These are phyloP conservation scores for Rhinoraja longicauda DNA, from an alignment of 2,797 vertebrate species.

Conservation along the genomic window DNA sequence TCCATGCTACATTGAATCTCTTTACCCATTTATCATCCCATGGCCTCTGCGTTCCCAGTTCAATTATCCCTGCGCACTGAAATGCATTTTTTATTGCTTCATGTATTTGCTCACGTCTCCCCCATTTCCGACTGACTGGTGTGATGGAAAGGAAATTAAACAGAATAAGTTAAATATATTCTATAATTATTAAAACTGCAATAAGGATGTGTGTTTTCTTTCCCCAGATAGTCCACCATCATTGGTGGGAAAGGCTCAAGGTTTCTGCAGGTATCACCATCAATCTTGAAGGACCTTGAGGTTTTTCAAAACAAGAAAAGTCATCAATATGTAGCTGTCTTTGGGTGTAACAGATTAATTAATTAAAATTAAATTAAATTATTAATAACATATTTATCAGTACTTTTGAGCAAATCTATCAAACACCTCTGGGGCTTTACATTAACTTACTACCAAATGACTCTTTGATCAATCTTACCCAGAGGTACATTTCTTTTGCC, in stretches of 20 bases:
- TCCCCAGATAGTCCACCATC: neutral
- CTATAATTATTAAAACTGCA: conserved; percentile 22
- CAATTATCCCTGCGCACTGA: conserved; percentile 29
- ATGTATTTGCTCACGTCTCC: neutral
- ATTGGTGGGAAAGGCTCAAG: neutral
- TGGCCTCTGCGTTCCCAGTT: conserved; percentile 29
- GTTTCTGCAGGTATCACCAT: neutral
- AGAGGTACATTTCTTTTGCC: conserved; percentile 10
- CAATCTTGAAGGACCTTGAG: neutral
- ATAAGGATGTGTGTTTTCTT: neutral
- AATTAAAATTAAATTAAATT: conserved; percentile 15
- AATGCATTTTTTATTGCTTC: conserved; percentile 17
- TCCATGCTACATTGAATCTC: neutral
- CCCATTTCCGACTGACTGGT: neutral
- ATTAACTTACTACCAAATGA: conserved; percentile 21
- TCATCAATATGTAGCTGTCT: neutral
- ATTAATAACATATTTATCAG: conserved; percentile 28
- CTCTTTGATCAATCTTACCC: conserved; percentile 26
- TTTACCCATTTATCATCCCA: conserved; percentile 29
- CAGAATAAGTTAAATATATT: conserved; percentile 23
- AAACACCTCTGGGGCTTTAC: neutral
- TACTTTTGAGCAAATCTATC: conserved; percentile 21
- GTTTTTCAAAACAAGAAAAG: conserved; percentile 3
- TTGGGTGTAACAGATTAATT: conserved; percentile 13
- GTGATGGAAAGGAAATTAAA: conserved; percentile 13